Base-by-base conservation (phyloP, 2,888 invertebrate species). In the Apamea crenata region DNA sequence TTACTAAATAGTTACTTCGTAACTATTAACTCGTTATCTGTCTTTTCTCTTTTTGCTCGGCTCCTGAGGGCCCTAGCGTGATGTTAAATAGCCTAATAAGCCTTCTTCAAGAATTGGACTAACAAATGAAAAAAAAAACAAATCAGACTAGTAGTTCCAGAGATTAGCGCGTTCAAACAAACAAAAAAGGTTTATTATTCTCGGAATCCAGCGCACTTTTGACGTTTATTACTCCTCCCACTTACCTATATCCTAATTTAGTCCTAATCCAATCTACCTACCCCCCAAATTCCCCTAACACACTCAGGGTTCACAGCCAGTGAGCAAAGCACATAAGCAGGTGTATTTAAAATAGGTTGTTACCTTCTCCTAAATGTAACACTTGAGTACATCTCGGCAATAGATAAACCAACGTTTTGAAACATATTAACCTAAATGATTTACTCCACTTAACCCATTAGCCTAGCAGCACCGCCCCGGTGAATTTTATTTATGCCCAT, bases 401-500 rank as follows among this genome's bases (percentile, higher is more conserved):
- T 86, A 74, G 80, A 73, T 86, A 75, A 85, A 84, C 72, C 77
- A 80, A 78, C 86, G 86, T 88, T 91, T 91, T 86, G 90, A 91
- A 91, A 90, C 91, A 91, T 90, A 90, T 93, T 93, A 93, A 93
- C 93, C 93, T 91, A 91, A 93, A 93, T 92, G 88, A 89, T 93
- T 87, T 93, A 94, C 92, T 93, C 90, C 91, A 92, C 90, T 94
- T 90, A 93, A 91, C 93, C 91, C 90, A 90, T 91, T 90, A 90
- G 92, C 90, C 92, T 90, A 90, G 80, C 91, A 91, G 92, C 91
- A 88, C 84, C 87, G 91, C 91, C 89, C 85, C 85, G 82, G 76
- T 86, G 88, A 90, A 88, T 93, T 96, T 95, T 96, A 96, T 96
- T 95, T 94, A 93, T 93, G 74, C 77, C 89, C 91, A 90, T 83